Base-by-base conservation (phyloP, 1,140 invertebrate genomes). In the Dendroctonus ponderosae region DNA sequence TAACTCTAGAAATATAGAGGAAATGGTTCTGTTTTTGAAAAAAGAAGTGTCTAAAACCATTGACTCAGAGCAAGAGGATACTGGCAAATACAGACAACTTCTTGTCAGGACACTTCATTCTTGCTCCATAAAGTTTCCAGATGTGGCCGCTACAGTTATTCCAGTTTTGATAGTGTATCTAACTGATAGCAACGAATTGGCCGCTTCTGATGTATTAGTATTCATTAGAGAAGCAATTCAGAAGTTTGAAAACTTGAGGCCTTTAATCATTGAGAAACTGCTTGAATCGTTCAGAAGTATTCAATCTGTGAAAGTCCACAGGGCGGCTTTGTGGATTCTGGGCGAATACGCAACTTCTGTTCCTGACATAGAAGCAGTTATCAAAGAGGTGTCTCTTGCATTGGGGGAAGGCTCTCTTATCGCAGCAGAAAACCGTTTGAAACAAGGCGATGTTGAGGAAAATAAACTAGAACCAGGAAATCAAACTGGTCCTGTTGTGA, bases 61-160 rank as follows among this genome's bases (percentile, higher is more conserved):
- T 57, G 66, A 68, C 51, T 68, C 66, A 4, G 95, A 97, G 78
- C 93, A 97, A 76, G 97, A 98, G 80, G 93, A 98, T 77, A 92
- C 93, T 40, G 94, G 93, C 39, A 96, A 94, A 81, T 99, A 99
- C 78, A 84, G 96, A 0, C 97, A 99, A 80, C 83, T 98, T 50
- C 83, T 99, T 11, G 97, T 99, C 39, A 85, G 94, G 63, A 99
- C 96, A 7, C 79, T 99, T 61, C 97, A 99, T 81, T 85, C 91
- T 9, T 97, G 95, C 76, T 95, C 93, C 62, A 94, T 99, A 69
- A 98, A 96, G 84, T 99, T 99, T 82, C 96, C 97, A 3, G 97
- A 99, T 80, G 95, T 99, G 57, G 96, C 96, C 14, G 85, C 85
- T 53, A 89, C 89, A 61, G 94, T 99, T 52, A 96, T 99, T 71